Evolutionary conservation across 2,888 invertebrate species (phyloP), one percentile per base, ranked within the genome.

Genomic region (Luperina testacea): DNA sequence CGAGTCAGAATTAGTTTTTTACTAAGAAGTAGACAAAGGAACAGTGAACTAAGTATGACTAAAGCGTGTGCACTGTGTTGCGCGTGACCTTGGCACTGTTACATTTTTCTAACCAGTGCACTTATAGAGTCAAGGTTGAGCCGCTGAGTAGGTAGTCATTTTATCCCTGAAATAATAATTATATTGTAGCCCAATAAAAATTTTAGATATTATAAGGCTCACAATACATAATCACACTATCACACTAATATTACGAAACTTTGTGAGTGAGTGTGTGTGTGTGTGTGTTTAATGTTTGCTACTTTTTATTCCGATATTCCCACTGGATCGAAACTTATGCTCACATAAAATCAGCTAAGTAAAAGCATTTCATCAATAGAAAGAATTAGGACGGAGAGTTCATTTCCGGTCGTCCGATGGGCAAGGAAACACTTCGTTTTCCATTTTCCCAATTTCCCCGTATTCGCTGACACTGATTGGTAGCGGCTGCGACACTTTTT

Each of bases 21-120:
- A 59, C 63, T 15, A 13, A 78, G 81, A 72, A 84, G 6, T 64
- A 59, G 57, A 64, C 84, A 84, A 84, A 84, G 80, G 53, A 78
- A 77, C 27, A 0, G 38, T 27, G 17, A 2, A 57, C n/a, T 20
- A 42, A n/a, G n/a, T 67, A 24, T 67, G 61, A 72, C n/a, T 83
- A 78, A 68, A 15, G 15, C 24, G 48, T 32, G 17, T 15, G 61
- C 51, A 5, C 32, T 27, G 24, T 70, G 51, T 27, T 65, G 61
- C 77, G 72, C 11, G 8, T 79, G 81, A 45, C 81, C 81, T 81
- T 84, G 80, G 8, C 20, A 69, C 59, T 17, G 51, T 72, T 72
- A 63, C n/a, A 24, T 32, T 51, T 48, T 63, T 24, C 38, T n/a
- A 42, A 38, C 48, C 42, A 1, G 24, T 57, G 72, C 70, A 71